phyloP scores from a whole-genome alignment of 53 echinoderm and acorn worm species.

The Echinometra lucunter region DNA sequence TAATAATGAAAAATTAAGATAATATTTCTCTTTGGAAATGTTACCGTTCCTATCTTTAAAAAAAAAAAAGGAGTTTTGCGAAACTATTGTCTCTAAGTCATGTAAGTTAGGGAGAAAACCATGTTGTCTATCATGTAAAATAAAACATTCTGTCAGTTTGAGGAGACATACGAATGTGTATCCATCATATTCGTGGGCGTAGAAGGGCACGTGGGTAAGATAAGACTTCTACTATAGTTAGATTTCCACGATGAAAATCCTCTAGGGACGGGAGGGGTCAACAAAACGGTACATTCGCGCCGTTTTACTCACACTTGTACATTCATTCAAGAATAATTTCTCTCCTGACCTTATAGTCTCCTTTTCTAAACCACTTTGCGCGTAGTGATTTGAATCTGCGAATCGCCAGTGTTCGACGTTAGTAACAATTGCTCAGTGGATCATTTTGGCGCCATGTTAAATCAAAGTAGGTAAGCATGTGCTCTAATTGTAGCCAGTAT shows the following conservation, averaged over 20 bases:
- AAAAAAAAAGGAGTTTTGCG: too few relatives aligned
- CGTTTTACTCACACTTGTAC: slow-evolving; percentile 34
- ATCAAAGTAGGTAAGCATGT: background rate
- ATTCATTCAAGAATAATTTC: slow-evolving; percentile 44
- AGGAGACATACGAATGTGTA: background rate
- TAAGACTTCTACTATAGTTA: background rate
- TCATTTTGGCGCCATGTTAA: background rate
- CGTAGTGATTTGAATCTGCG: background rate
- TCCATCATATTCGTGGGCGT: slow-evolving; percentile 31
- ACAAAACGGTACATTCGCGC: slow-evolving; percentile 14
- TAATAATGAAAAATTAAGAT: too few relatives aligned
- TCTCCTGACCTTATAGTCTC: background rate
- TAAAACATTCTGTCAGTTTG: background rate
- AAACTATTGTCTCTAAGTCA: background rate
- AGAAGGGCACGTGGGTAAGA: background rate
- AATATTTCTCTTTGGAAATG: too few relatives aligned
- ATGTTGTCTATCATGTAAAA: background rate
- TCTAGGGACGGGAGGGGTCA: background rate
- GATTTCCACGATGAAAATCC: background rate
- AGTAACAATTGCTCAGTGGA: too few relatives aligned
- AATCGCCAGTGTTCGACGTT: too few relatives aligned
- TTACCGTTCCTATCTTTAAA: too few relatives aligned
- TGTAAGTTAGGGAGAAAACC: background rate
- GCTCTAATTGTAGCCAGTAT: background rate
- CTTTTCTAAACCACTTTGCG: background rate